Conservation (phyloP, 2,113 vertebrate genomes). For the Osmerus mordax region DNA sequence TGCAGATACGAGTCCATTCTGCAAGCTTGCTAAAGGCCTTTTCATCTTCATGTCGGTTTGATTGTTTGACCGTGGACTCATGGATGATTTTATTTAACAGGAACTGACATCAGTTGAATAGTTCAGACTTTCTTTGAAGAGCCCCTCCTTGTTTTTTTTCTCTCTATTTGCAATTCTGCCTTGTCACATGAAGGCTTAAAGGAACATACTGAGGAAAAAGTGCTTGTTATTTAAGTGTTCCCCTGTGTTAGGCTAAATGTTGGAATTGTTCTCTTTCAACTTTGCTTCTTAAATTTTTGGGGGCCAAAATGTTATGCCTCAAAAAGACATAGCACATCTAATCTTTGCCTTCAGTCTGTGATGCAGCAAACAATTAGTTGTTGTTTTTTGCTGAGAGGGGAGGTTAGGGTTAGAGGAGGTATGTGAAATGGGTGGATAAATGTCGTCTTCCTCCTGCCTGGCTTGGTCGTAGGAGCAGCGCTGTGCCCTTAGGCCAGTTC, state of each 20-base stretch:
- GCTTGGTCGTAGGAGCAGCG: slow-evolving; percentile 28
- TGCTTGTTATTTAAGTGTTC: too few species aligned
- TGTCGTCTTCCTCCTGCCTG: slow-evolving; percentile 20
- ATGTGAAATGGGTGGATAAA: slow-evolving; percentile 24
- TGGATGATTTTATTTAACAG: slow-evolving; percentile 54
- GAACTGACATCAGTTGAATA: slow-evolving; percentile 64
- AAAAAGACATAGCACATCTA: slow-evolving; percentile 26
- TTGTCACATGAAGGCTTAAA: slow-evolving; percentile 48
- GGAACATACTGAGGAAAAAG: slow-evolving; percentile 11
- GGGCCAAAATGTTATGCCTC: neutral
- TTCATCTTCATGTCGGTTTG: slow-evolving; percentile 32
- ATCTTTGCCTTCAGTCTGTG: neutral
- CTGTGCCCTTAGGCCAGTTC: neutral
- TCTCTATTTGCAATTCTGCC: slow-evolving; percentile 44
- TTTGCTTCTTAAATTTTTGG: slow-evolving; percentile 5
- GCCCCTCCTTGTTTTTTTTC: slow-evolving; percentile 34
- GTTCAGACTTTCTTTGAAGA: slow-evolving; percentile 48
- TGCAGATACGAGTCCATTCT: neutral
- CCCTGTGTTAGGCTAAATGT: slow-evolving; percentile 30
- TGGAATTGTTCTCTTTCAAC: slow-evolving; percentile 45
- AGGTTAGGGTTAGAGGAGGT: neutral
- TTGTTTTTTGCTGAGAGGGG: slow-evolving; percentile 12
- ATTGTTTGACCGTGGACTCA: slow-evolving; percentile 53
- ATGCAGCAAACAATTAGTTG: slow-evolving; percentile 22
- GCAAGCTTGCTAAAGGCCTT: slow-evolving; percentile 14